A percentile compares a stretch with the other conserved stretches of the same genome.
Conservation (phyloP, 2,113 vertebrate species). For the Potamarius usumacintae region DNA sequence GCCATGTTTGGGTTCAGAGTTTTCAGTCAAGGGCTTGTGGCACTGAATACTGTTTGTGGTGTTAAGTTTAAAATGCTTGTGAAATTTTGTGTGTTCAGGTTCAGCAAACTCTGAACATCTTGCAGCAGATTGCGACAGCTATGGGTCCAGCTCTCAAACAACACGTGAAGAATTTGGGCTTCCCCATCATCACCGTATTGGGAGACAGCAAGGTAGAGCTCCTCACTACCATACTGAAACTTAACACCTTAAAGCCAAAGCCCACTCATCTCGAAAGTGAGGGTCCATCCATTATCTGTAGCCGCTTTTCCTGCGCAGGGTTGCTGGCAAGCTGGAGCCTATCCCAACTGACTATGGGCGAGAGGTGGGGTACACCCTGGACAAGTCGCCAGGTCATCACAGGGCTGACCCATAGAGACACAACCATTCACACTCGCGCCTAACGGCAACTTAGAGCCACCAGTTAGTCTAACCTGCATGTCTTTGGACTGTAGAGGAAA, state of each 20-base stretch:
- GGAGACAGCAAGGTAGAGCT: slow-evolving; percentile 92
- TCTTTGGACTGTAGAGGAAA: too few species aligned
- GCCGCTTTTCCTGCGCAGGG: too few species aligned
- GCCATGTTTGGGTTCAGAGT: not conserved
- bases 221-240: not conserved
- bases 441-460: too few species aligned
- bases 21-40: not conserved
- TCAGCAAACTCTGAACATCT: slow-evolving; percentile 89
- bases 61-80: not conserved
- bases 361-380: too few species aligned
- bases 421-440: too few species aligned
- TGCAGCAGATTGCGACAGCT: slow-evolving; percentile 88
- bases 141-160: slow-evolving; percentile 93
- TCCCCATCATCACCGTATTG: slow-evolving; percentile 88
- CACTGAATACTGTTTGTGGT: not conserved
- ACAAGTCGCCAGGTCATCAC: too few species aligned
- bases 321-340: too few species aligned
- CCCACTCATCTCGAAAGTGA: not conserved
- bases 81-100: slow-evolving; percentile 72
- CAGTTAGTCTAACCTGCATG: too few species aligned
- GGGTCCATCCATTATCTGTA: too few species aligned
- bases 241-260: not conserved
- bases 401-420: too few species aligned
- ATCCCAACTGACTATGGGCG: too few species aligned
- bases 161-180: slow-evolving; percentile 87